Evolutionary conservation across 2,113 vertebrate genomes (phyloP), one percentile per base, ranked within the genome.

Genomic region (Amphiprion percula): DNA sequence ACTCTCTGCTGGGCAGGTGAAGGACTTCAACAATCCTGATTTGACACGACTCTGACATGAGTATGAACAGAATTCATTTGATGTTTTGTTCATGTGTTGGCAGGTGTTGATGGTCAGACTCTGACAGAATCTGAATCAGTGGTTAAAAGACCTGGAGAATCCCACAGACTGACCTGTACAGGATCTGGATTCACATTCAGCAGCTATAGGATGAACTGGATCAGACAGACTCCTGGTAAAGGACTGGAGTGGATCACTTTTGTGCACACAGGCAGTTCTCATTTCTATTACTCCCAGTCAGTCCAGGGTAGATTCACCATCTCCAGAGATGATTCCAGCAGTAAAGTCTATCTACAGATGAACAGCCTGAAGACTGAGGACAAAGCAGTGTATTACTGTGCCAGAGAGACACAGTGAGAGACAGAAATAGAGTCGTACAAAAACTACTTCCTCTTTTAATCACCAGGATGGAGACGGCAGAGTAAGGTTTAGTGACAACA

Each of bases 211-310:
- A 83, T 59, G 52, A 5, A 6, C 16, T 86, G 69, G 77, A 52
- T 87, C 71, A 72, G 89, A 82, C 82, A 88, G 76, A 50, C 63
- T 68, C 60, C 83, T 83, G 84, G 68, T 19, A 73, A 89, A 68
- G 62, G 62, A 50, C 74, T 65, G 11, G 69, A 79, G 58, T 74
- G 75, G 81, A 14, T 78, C 1, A 24, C 64, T 4, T 50, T n/a
- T 7, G 2, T 78, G 0, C 0, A 1, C 16, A 69, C 19, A 19
- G 0, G 0, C 0, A 53, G 60, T 69, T 0, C 3, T n/a, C 0
- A 0, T 8, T 30, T 30, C 19, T 62, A 10, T 17, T 83, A 86
- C 53, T 77, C 84, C 0, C 8, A 58, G 17, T 83, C 80, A 53
- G 79, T 86, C 5, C 10, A 49, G 10, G 71, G 71, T 0, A 5